Conservation (phyloP, 2,113 vertebrate genomes). For the Neolamprologus tretocephalus region DNA sequence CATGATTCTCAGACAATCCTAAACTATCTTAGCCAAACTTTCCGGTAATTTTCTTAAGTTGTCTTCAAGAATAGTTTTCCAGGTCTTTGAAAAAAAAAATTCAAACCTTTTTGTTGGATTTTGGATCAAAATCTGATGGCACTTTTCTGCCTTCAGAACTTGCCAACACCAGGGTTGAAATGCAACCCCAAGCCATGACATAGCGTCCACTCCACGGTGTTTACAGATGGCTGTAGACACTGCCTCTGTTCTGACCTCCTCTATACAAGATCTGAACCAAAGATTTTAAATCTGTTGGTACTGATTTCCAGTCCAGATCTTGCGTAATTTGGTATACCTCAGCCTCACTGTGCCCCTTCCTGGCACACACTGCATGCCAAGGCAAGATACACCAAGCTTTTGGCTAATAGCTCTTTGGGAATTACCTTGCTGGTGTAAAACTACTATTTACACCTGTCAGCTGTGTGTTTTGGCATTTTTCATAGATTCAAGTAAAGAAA, state of each 20-base stretch:
- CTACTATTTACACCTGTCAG: background rate
- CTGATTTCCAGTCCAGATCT: background rate
- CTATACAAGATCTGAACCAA: background rate
- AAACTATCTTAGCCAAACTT: background rate
- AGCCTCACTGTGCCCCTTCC: background rate
- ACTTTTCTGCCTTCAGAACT: background rate
- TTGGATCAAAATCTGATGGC: background rate
- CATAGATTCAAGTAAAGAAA: background rate
- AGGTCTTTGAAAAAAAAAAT: background rate
- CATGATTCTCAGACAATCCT: background rate
- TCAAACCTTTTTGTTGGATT: background rate
- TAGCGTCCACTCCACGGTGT: background rate
- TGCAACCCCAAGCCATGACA: background rate
- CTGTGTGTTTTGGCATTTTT: background rate
- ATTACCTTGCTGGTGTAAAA: background rate
- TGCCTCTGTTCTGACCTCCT: background rate
- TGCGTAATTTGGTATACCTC: background rate
- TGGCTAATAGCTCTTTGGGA: background rate
- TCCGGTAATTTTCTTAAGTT: background rate
- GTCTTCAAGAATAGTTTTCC: background rate
- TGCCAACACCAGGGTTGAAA: background rate
- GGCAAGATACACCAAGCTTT: background rate
- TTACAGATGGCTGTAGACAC: background rate
- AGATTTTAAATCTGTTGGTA: background rate
- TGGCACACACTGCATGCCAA: background rate